These are phyloP conservation scores for Vicugna pacos DNA, from an alignment of 2,113 vertebrate genomes.

Conservation along the genomic window DNA sequence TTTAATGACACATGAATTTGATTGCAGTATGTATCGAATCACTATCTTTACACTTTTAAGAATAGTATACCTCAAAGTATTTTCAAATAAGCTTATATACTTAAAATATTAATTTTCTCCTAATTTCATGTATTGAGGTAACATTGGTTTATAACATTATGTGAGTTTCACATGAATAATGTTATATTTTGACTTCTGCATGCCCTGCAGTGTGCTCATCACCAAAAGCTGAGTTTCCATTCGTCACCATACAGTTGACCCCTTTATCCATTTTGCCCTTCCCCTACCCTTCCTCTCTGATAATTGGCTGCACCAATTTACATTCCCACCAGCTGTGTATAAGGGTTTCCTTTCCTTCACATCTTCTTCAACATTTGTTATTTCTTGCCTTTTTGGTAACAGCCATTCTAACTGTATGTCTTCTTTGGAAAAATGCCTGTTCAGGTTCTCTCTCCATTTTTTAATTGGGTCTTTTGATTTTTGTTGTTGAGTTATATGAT, in stretches of 20 bases:
- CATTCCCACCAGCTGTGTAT: not conserved
- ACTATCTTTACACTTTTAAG: not conserved
- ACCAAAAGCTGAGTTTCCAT: not conserved
- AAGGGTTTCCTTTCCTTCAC: not conserved
- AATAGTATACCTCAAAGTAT: not conserved
- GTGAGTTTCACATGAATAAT: not conserved
- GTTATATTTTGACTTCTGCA: not conserved
- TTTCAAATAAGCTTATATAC: not conserved
- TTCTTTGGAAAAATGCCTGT: not conserved
- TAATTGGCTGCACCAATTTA: not conserved
- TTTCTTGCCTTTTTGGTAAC: no score
- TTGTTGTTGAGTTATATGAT: not conserved
- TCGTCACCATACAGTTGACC: not conserved
- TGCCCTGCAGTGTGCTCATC: not conserved
- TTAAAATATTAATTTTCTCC: not conserved
- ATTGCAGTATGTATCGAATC: not conserved
- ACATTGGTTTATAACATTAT: not conserved
- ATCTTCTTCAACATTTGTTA: not conserved
- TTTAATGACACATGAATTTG: not conserved
- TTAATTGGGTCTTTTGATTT: not conserved
- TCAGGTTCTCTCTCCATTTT: not conserved
- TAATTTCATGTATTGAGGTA: not conserved
- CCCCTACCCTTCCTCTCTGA: not conserved
- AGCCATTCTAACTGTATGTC: not conserved
- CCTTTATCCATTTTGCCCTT: not conserved